These are phyloP conservation scores for Scaptomyza hsui DNA, from an alignment of 1,140 invertebrate genomes.

Conservation along the genomic window DNA sequence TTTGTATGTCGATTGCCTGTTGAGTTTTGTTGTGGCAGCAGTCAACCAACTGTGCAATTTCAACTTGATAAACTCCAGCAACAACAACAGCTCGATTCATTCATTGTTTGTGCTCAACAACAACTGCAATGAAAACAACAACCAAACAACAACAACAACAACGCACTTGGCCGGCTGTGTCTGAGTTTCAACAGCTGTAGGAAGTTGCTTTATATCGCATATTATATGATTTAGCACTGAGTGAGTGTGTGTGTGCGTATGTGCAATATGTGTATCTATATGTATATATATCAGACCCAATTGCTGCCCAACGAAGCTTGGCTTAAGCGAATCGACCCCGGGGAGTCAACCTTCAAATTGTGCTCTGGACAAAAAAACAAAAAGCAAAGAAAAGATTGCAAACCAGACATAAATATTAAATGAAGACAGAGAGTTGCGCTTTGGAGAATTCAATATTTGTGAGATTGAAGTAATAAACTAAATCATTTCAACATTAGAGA, in stretches of 20 bases:
- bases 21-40: conserved; percentile 41
- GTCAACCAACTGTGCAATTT: conserved; percentile 67
- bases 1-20: conserved; percentile 2
- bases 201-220: conserved; percentile 54
- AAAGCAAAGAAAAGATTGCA: not conserved
- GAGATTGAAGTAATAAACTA: too few species aligned
- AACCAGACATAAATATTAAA: conserved; percentile 2
- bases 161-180: conserved; percentile 56
- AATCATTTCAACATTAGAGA: too few species aligned
- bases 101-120: conserved; percentile 58
- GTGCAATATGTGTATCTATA: conserved; percentile 13
- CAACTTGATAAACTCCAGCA: conserved; percentile 51
- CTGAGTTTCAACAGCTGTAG: conserved; percentile 62
- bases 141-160: conserved; percentile 27
- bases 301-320: conserved; percentile 66
- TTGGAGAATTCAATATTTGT: not conserved
- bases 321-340: conserved; percentile 49
- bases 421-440: not conserved
- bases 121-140: conserved; percentile 7
- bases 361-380: conserved; percentile 13
- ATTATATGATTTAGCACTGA: conserved; percentile 27
- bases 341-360: conserved; percentile 34
- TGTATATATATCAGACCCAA: conserved; percentile 20
- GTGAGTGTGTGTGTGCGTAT: conserved; percentile 16
- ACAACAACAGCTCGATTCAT: conserved; percentile 53